These are phyloP conservation scores for Gorsachius magnificus DNA, from an alignment of 2,797 vertebrate species.

Conservation along the genomic window DNA sequence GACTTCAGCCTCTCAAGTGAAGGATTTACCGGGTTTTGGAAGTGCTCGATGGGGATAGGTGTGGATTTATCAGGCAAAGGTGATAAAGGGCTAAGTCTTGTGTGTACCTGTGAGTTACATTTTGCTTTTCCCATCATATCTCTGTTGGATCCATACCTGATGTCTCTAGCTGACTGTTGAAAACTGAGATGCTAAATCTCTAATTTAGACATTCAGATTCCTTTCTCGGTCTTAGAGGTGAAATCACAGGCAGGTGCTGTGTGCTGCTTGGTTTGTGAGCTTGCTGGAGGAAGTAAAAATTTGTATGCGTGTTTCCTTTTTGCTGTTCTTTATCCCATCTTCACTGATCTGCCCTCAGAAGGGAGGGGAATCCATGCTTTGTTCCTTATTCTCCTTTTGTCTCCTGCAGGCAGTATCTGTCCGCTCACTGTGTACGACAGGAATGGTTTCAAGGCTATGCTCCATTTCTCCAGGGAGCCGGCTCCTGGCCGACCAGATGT, in stretches of 20 bases:
- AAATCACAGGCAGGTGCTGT: background rate
- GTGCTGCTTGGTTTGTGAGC: background rate
- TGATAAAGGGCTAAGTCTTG: background rate
- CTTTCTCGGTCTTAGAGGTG: background rate
- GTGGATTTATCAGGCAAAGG: background rate
- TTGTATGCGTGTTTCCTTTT: background rate
- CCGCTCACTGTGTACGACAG: constrained; percentile 80
- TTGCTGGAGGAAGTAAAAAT: background rate
- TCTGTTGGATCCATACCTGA: background rate
- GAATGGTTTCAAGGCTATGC: constrained; percentile 82
- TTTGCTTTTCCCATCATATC: background rate
- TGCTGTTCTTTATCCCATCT: background rate
- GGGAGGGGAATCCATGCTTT: background rate
- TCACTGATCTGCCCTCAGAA: background rate
- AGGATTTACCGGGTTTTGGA: background rate
- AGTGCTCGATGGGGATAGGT: background rate
- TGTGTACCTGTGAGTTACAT: background rate
- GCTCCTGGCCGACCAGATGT: constrained; percentile 73
- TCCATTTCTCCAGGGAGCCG: constrained; percentile 83
- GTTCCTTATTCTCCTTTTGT: background rate
- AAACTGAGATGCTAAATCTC: background rate
- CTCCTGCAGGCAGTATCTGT: constrained; percentile 76
- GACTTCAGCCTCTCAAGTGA: background rate
- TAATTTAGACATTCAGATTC: background rate
- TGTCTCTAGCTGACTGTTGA: background rate